Percentiles rank a stretch among this genome's conserved stretches.
These are phyloP conservation scores for Andricus quercusramuli DNA, from an alignment of 2,888 invertebrate species.

Conservation along the genomic window DNA sequence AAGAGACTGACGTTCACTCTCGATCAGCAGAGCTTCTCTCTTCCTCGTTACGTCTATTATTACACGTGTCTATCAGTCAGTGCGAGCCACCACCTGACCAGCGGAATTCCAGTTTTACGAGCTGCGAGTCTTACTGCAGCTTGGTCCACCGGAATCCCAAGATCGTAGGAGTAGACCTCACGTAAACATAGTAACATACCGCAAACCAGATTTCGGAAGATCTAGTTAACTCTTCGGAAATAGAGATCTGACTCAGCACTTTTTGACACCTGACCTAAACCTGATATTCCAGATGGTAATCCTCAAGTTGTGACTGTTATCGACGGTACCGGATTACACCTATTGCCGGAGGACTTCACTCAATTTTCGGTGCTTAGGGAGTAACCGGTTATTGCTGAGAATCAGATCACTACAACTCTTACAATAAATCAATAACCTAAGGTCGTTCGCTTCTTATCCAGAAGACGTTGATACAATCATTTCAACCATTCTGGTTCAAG, in stretches of 20 bases:
- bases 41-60: constrained; percentile 74
- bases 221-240: constrained; percentile 18
- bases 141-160: constrained; percentile 51
- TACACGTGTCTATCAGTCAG: constrained; percentile 71
- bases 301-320: neutral
- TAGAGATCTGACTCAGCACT: constrained; percentile 14
- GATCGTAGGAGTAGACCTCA: constrained; percentile 13
- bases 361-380: neutral
- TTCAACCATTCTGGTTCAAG: neutral
- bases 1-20: constrained; percentile 51
- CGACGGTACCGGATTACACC: constrained; percentile 4
- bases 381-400: neutral
- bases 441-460: neutral
- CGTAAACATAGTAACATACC: constrained; percentile 12
- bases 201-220: constrained; percentile 29
- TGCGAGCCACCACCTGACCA: constrained; percentile 55
- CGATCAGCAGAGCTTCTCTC: constrained; percentile 59
- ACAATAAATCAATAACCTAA: no score
- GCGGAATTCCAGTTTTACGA: constrained; percentile 71
- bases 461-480: no score
- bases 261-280: constrained; percentile 19
- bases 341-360: neutral
- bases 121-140: constrained; percentile 57
- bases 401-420: neutral
- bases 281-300: constrained; percentile 14